A percentile compares a stretch with the other conserved stretches of the same genome.
phyloP scores from a whole-genome alignment of 2,113 vertebrate genomes.

The Chunga burmeisteri region DNA sequence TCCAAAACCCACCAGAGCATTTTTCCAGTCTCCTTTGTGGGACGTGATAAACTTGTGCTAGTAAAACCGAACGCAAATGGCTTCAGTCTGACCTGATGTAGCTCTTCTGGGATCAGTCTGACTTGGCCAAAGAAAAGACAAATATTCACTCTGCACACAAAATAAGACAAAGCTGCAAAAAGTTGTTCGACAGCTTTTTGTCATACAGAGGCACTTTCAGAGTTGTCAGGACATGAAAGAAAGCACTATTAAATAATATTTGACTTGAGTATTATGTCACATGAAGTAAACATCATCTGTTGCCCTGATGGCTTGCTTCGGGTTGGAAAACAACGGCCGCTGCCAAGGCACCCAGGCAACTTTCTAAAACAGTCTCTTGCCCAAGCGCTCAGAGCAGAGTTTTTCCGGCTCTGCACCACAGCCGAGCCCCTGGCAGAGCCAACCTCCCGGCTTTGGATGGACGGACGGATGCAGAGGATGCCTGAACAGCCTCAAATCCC shows the following conservation, averaged over 20 bases:
- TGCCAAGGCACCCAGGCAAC: constrained; percentile 58
- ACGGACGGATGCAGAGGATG: not conserved
- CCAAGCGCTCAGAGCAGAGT: constrained; percentile 38
- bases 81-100: constrained; percentile 39
- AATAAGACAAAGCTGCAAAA: constrained; percentile 62
- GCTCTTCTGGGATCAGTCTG: constrained; percentile 28
- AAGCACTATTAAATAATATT: constrained; percentile 70
- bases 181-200: constrained; percentile 58
- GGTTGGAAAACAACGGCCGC: constrained; percentile 44
- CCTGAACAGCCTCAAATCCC: not conserved
- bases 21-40: not conserved
- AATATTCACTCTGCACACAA: not conserved
- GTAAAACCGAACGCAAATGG: not conserved
- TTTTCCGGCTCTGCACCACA: not conserved
- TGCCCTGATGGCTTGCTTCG: constrained; percentile 66
- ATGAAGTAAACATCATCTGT: constrained; percentile 78
- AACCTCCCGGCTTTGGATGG: not conserved
- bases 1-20: not conserved
- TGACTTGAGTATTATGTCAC: constrained; percentile 72
- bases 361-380: constrained; percentile 39
- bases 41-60: not conserved
- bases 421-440: not conserved
- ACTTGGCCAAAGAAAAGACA: constrained; percentile 45
- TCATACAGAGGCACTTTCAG: constrained; percentile 68
- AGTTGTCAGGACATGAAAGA: constrained; percentile 74